A percentile compares a stretch with the other conserved stretches of the same genome.
Evolutionary conservation across 2,888 invertebrate genomes (phyloP).

Genomic region (Tinea trinotella): DNA sequence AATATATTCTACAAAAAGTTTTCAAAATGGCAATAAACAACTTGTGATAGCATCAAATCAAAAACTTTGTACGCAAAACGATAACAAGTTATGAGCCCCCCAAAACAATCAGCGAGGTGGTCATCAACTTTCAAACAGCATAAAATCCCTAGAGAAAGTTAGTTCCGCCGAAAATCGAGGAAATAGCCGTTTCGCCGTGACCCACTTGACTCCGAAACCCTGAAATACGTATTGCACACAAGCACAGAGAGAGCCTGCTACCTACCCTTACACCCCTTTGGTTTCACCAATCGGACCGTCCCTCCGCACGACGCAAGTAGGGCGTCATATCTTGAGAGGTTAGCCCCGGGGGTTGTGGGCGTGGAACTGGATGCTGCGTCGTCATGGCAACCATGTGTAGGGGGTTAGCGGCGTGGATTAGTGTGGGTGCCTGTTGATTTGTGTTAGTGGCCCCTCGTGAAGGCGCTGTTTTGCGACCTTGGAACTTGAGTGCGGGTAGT

Average conservation of each 20-base stretch:
- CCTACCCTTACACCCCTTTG: slow-evolving; percentile 60
- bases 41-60: slow-evolving; percentile 1
- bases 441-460: slow-evolving; percentile 31
- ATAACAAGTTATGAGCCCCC: not conserved
- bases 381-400: slow-evolving; percentile 66
- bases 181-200: slow-evolving; percentile 12
- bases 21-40: not conserved
- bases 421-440: slow-evolving; percentile 40
- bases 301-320: slow-evolving; percentile 40
- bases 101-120: slow-evolving; percentile 10
- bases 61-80: slow-evolving; percentile 8
- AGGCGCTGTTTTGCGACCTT: slow-evolving; percentile 45
- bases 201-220: slow-evolving; percentile 17
- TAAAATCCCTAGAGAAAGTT: slow-evolving; percentile 27
- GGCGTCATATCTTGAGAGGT: slow-evolving; percentile 70
- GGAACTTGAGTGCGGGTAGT: slow-evolving; percentile 29
- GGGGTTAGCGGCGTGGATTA: slow-evolving; percentile 25
- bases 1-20: not conserved
- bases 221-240: slow-evolving; percentile 36
- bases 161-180: slow-evolving; percentile 28
- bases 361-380: slow-evolving; percentile 75
- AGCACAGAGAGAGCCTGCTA: slow-evolving; percentile 41
- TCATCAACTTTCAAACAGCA: slow-evolving; percentile 19
- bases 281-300: slow-evolving; percentile 57
- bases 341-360: slow-evolving; percentile 71